These are phyloP conservation scores for Drosophila leonis DNA, from an alignment of 2,888 invertebrate species.

Conservation along the genomic window DNA sequence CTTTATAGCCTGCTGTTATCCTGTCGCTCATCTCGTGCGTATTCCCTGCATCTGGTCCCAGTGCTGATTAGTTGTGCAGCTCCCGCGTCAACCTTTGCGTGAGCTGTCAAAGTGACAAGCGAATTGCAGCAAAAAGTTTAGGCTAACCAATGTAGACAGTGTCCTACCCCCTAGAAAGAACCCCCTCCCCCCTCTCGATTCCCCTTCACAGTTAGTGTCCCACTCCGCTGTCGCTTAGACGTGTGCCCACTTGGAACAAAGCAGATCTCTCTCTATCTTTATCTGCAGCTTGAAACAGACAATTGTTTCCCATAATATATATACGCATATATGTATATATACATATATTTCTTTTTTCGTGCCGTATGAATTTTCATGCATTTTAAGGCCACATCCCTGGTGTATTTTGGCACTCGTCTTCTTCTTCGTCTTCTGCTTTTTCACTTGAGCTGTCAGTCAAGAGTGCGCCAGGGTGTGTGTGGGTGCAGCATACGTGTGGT, in stretches of 20 bases:
- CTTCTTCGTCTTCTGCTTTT: conserved; percentile 21
- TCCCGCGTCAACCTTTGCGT: conserved; percentile 67
- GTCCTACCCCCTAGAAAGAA: too few relatives aligned
- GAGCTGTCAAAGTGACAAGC: conserved; percentile 78
- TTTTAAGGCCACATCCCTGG: conserved; percentile 69
- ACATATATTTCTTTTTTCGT: conserved; percentile 26
- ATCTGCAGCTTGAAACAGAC: conserved; percentile 38
- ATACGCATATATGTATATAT: conserved; percentile 41
- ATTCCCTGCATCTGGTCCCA: conserved; percentile 33
- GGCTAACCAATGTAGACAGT: conserved; percentile 67
- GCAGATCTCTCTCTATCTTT: conserved; percentile 27
- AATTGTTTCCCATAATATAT: conserved; percentile 75
- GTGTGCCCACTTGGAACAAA: conserved; percentile 44
- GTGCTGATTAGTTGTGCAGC: conserved; percentile 59
- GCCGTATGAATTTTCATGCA: conserved; percentile 74
- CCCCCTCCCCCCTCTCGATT: not conserved
- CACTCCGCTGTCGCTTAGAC: conserved; percentile 21
- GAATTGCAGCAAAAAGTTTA: conserved; percentile 67
- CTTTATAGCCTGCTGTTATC: not conserved
- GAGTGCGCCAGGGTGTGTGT: conserved; percentile 24
- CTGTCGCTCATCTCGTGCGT: conserved; percentile 33
- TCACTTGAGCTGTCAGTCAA: conserved; percentile 73
- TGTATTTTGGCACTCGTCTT: conserved; percentile 68
- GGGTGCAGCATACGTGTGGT: conserved; percentile 47
- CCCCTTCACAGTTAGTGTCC: not conserved